phyloP scores from a whole-genome alignment of 2,113 vertebrate genomes.

The Pica pica region DNA sequence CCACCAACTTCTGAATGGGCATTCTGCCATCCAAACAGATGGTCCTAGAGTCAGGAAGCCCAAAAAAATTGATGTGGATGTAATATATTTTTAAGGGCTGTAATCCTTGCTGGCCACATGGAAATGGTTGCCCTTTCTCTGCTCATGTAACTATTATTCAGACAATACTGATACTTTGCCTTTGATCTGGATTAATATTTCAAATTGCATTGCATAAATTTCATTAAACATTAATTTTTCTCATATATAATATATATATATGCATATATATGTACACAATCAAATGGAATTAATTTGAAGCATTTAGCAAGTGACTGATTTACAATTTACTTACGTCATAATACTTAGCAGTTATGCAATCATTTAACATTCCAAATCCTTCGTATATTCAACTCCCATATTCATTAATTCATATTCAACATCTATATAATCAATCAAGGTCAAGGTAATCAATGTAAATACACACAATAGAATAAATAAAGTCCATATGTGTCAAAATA shows the following conservation, averaged over 20 bases:
- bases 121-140: neutral
- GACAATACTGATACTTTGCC: neutral
- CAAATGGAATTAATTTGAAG: neutral
- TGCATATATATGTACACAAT: neutral
- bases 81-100: conserved; percentile 27
- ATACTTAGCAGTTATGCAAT: neutral
- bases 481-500: neutral
- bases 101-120: neutral
- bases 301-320: neutral
- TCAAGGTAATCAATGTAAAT: neutral
- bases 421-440: neutral
- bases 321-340: neutral
- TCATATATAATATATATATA: neutral
- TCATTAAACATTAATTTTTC: neutral
- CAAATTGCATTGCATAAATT: neutral
- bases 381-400: neutral
- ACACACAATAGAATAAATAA: neutral
- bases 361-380: neutral
- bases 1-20: conserved; percentile 17
- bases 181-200: neutral
- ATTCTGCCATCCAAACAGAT: conserved; percentile 50
- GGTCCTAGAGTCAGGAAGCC: neutral
- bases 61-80: neutral
- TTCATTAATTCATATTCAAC: neutral
- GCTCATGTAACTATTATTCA: neutral